phyloP scores from a whole-genome alignment of 2,113 vertebrate species.

The Rhegmatorhina hoffmannsi region DNA sequence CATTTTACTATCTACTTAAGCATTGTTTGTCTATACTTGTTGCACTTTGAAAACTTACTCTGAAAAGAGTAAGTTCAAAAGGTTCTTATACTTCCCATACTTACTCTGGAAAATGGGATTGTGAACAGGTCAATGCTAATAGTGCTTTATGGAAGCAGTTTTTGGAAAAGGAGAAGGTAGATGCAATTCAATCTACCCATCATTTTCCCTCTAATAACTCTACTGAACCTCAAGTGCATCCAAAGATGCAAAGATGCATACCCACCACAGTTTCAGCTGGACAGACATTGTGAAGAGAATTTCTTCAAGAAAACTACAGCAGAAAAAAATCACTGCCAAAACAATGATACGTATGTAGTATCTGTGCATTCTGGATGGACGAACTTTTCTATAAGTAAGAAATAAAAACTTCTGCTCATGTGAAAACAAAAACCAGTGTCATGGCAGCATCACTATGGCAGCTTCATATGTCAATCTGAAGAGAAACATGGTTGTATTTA shows the following conservation, averaged over 20 bases:
- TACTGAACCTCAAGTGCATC: background rate
- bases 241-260: background rate
- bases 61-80: background rate
- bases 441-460: background rate
- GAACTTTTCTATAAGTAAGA: background rate
- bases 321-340: background rate
- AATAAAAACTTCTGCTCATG: background rate
- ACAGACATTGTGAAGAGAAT: background rate
- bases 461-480: background rate
- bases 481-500: background rate
- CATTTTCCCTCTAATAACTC: background rate
- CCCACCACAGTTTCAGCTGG: background rate
- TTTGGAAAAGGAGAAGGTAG: background rate
- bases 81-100: background rate
- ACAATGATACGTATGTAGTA: background rate
- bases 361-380: background rate
- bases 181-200: background rate
- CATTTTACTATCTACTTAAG: background rate
- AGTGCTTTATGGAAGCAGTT: background rate
- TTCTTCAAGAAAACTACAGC: background rate
- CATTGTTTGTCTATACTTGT: background rate
- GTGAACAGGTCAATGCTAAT: background rate
- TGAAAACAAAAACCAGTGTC: background rate
- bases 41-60: background rate
- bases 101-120: background rate